Percentiles rank a stretch among this genome's conserved stretches.
Evolutionary conservation across 2,113 vertebrate genomes (phyloP).

Genomic region (Lota lota): DNA sequence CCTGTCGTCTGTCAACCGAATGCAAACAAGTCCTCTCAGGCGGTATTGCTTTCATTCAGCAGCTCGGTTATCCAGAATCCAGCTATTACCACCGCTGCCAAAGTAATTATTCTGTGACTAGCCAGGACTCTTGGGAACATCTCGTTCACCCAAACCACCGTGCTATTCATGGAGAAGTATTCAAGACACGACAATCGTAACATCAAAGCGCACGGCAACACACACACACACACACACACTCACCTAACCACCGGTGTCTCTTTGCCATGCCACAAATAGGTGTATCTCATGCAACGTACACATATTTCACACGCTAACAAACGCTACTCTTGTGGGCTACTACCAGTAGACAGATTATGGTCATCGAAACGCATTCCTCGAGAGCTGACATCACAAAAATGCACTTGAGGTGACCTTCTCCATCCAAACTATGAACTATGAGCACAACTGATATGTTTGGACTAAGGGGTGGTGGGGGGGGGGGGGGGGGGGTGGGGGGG

Average conservation of each 20-base stretch:
- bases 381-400: slow-evolving; percentile 59
- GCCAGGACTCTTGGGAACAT: slow-evolving; percentile 25
- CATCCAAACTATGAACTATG: slow-evolving; percentile 52
- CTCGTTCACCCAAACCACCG: slow-evolving; percentile 36
- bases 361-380: slow-evolving; percentile 67
- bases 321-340: slow-evolving; percentile 47
- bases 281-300: slow-evolving; percentile 9
- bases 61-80: not conserved
- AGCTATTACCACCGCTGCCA: slow-evolving; percentile 1
- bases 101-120: slow-evolving; percentile 38
- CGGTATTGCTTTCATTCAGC: not conserved
- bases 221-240: too few relatives aligned
- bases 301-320: slow-evolving; percentile 59
- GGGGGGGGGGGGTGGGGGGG: too few relatives aligned
- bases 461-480: not conserved
- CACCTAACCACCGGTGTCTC: slow-evolving; percentile 27
- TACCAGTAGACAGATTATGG: slow-evolving; percentile 53
- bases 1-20: not conserved
- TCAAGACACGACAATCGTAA: slow-evolving; percentile 46
- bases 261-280: slow-evolving; percentile 44
- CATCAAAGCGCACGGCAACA: slow-evolving; percentile 54
- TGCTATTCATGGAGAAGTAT: slow-evolving; percentile 41
- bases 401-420: slow-evolving; percentile 50
- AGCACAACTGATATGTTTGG: slow-evolving; percentile 58
- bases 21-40: slow-evolving; percentile 2